Evolutionary conservation across 2,113 vertebrate genomes (phyloP), one percentile per base, ranked within the genome.

Genomic region (Trichechus manatus): DNA sequence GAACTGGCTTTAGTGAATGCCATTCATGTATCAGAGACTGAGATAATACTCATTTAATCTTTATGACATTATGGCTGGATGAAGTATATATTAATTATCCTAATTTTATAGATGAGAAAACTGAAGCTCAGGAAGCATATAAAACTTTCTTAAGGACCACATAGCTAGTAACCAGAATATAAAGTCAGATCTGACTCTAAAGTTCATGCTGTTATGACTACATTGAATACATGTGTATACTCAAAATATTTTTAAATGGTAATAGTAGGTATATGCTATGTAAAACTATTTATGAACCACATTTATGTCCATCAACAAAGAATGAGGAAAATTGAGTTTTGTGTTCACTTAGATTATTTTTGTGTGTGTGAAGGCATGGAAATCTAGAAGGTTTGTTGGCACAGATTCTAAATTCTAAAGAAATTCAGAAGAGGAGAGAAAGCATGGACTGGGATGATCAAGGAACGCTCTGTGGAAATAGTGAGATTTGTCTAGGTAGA

Each of bases 281-380:
- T 90, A 94, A 92, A 87, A 93, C 17, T 78, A 68, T 17, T 94
- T 93, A 39, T 89, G 25, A 86, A 85, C 44, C 27, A 70, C 22
- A 80, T 74, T 93, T 86, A 86, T 74, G 20, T 82, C 14, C 56
- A 94, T 79, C 79, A 92, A 95, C 36, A 95, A 94, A 36, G 53
- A 97, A 47, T 74, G 8, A 87, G 89, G 56, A 96, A 95, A 94
- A 86, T 19, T 95, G 47, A 92, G 83, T 84, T 90, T 96, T 68
- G 74, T 59, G 13, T 70, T 80, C 33, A 68, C 9, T 80, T 86
- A 61, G 11, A 6, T 80, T 82, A 72, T 53, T n/a, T 36, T 72
- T 42, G 27, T 6, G 13, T 85, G 31, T 5, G 29, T 72, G 42
- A 59, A 42, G 27, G 29, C 66, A 6, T 44, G 82, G 68, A 87